A percentile compares a stretch with the other conserved stretches of the same genome.
phyloP scores from a whole-genome alignment of 2,797 vertebrate species.

The Acestrorhynchus altus region DNA sequence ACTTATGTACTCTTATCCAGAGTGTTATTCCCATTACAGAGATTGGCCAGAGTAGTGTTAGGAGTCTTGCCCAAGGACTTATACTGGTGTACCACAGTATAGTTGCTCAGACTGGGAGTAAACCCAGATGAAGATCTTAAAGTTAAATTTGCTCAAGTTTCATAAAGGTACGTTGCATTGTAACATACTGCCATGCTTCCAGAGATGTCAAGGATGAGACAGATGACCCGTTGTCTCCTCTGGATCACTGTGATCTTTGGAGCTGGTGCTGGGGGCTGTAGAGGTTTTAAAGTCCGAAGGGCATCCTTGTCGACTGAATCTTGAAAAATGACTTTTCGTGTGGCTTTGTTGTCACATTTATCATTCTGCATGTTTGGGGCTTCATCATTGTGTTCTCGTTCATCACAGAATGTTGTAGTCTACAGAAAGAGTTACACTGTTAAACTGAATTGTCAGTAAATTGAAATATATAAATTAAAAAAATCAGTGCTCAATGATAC shows the following conservation, averaged over 20 bases:
- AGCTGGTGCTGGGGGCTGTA: slow-evolving; percentile 37
- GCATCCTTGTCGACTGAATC: slow-evolving; percentile 63
- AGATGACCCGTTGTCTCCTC: slow-evolving; percentile 63
- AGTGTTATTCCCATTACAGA: too few relatives aligned
- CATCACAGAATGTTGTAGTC: slow-evolving; percentile 72
- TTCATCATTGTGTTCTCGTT: slow-evolving; percentile 69
- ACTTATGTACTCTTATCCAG: too few relatives aligned
- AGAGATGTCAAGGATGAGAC: slow-evolving; percentile 76
- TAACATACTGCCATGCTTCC: slow-evolving; percentile 63
- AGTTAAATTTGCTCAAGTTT: too few relatives aligned
- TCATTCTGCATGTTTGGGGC: slow-evolving; percentile 74
- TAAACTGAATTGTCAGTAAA: not conserved
- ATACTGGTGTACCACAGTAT: too few relatives aligned
- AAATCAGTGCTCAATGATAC: too few relatives aligned
- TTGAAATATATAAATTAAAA: too few relatives aligned
- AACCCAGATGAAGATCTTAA: too few relatives aligned
- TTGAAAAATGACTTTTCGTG: slow-evolving; percentile 69
- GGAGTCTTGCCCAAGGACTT: too few relatives aligned
- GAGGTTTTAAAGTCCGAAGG: slow-evolving; percentile 46
- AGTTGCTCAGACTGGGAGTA: too few relatives aligned
- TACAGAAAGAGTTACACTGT: slow-evolving; percentile 32
- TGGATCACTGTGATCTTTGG: slow-evolving; percentile 68
- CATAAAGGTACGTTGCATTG: too few relatives aligned
- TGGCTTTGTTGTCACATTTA: slow-evolving; percentile 70
- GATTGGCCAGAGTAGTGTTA: too few relatives aligned